Evolutionary conservation across 1,140 invertebrate genomes (phyloP), one percentile per base, ranked within the genome.

Genomic region (Drosophila nigrodunni): DNA sequence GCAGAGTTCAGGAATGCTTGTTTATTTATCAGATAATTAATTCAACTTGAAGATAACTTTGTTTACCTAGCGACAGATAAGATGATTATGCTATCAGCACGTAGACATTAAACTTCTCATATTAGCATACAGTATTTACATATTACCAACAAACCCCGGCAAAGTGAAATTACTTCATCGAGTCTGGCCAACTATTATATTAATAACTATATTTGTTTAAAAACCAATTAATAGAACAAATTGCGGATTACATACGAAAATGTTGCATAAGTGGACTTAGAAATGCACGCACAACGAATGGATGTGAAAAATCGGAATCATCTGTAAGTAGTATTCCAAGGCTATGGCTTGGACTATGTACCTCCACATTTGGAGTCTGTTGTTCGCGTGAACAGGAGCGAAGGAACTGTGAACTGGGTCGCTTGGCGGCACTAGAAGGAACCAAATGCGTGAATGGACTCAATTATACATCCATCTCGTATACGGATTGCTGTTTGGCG

Each of bases 341-440:
- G 7, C 70, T 91, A 0, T 92, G 91, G 87, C 68, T 86, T 5
- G 90, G 91, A 9, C 43, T 92, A 6, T 92, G 92, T 13, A 71
- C 86, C 44, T 92, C 91, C 2, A 90, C 92, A 2, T 79, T 81
- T 25, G 74, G 80, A n/a, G 86, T 92, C 2, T 92, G 92, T 50
- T 92, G 92, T 61, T 75, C 87, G 4, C 62, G 58, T 6, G 77
- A 92, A 61, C 11, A 82, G 9, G 78, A 85, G 0, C 70, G 80
- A 8, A 69, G 80, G 34, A 78, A 78, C 39, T 92, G 92, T 60
- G 78, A 78, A 3, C 60, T 80, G 6, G 92, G 92, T 7, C 77
- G 88, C 0, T 55, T 85, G 25, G 92, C 92, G 2, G 92, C 92
- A 0, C 39, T 90, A 35, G 77, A 85, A 6, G 61, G 92, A 7